Base-by-base conservation (phyloP, 1,140 invertebrate genomes). In the Drosophila paulistorum region DNA sequence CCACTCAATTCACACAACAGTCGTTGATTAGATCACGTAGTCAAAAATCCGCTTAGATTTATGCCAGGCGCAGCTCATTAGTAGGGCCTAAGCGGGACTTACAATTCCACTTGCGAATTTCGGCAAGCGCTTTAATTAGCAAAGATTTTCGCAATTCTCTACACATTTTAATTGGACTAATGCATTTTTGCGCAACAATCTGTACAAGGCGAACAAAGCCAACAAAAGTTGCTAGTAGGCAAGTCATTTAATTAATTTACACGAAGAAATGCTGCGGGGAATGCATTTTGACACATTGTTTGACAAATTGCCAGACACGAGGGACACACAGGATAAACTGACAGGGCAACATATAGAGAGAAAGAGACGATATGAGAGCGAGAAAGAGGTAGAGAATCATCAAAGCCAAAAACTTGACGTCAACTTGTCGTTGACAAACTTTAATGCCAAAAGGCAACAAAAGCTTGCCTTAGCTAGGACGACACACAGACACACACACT, bases 211-310 rank as follows among this genome's bases (percentile, higher is more conserved):
- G 45, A 17, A 14, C 26, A 66, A 66, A 67, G 57, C 65, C 33
- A 55, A 64, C 41, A 65, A 74, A 71, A 68, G 71, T 68, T 77
- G 68, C 67, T 17, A 59, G n/a, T 33, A 59, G 65, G 51, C 60
- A 59, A 77, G 75, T 83, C 69, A 72, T 81, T 89, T 89, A 90
- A 89, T 89, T 89, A 85, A 90, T 90, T 79, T 81, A 81, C 77
- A 82, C 54, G 68, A 63, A 64, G 68, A 63, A 66, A 61, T 51
- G 14, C 45, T 14, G 11, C n/a, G 6, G 51, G 67, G 73, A 61
- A 61, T 81, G 74, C 77, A 85, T 79, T 87, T 73, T 90, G 85
- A 85, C 85, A 89, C 85, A 90, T 89, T 89, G 85, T 89, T 89
- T 89, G 85, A 89, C 85, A 89, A 89, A 89, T 90, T 89, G 81